A percentile compares a stretch with the other conserved stretches of the same genome.
Evolutionary conservation across 2,797 vertebrate species (phyloP).

Genomic region (Danio kyathit): DNA sequence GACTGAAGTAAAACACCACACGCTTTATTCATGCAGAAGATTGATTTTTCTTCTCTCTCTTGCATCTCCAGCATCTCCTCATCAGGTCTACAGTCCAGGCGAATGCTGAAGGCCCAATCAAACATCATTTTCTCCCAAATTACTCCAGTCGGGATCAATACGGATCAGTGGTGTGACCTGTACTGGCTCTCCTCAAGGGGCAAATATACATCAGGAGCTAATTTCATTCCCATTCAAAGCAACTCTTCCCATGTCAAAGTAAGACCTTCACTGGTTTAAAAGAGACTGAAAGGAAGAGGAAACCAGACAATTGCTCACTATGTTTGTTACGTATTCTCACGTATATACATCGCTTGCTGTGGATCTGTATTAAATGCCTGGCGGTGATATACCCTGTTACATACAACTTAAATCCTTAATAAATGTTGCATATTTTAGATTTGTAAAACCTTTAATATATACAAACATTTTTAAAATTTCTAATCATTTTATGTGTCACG

Average conservation of each 20-base stretch:
- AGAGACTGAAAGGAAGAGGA: neutral
- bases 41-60: slow-evolving; percentile 53
- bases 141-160: slow-evolving; percentile 61
- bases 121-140: slow-evolving; percentile 60
- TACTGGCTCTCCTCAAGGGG: slow-evolving; percentile 32
- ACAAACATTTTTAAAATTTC: too few species aligned
- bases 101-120: slow-evolving; percentile 50
- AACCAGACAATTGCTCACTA: neutral
- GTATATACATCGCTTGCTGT: too few species aligned
- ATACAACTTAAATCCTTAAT: neutral
- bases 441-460: neutral
- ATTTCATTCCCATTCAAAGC: slow-evolving; percentile 57
- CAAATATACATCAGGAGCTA: slow-evolving; percentile 59
- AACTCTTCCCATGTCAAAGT: slow-evolving; percentile 13
- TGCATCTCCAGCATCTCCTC: slow-evolving; percentile 20
- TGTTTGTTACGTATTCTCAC: neutral
- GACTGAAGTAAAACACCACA: slow-evolving; percentile 34
- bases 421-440: neutral
- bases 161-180: slow-evolving; percentile 57
- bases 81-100: slow-evolving; percentile 23
- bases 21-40: slow-evolving; percentile 49
- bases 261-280: neutral
- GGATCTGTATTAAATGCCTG: neutral
- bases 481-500: too few species aligned
- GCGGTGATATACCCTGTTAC: too few species aligned